phyloP scores from a whole-genome alignment of 1,140 invertebrate species.

The Doryteuthis pealeii region DNA sequence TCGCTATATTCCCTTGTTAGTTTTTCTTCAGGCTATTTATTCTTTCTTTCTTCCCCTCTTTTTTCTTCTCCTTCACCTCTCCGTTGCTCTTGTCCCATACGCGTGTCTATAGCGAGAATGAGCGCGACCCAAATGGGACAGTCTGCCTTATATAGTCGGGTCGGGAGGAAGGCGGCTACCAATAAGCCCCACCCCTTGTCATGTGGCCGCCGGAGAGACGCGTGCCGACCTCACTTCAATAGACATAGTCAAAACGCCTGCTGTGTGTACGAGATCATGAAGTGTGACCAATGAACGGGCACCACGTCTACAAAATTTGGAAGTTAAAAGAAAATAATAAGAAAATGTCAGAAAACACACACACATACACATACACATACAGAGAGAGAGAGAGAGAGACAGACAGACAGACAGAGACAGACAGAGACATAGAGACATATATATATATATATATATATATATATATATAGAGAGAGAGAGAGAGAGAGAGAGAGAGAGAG shows the following conservation, averaged over 20 bases:
- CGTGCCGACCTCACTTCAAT: background rate
- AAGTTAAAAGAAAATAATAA: background rate
- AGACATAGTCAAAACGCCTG: background rate
- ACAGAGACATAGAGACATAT: background rate
- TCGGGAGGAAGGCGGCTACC: background rate
- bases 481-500: too few relatives aligned
- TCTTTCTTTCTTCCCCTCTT: background rate
- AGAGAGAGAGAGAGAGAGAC: too few relatives aligned
- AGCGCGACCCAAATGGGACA: background rate
- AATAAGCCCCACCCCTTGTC: background rate
- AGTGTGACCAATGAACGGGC: conserved; percentile 5
- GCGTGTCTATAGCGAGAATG: background rate
- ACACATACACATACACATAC: too few relatives aligned
- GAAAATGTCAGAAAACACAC: too few relatives aligned
- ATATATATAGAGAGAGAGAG: too few relatives aligned
- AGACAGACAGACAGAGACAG: too few relatives aligned
- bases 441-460: background rate
- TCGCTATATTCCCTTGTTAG: too few relatives aligned
- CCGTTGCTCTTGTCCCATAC: background rate
- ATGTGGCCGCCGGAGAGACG: background rate
- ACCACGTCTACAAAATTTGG: background rate
- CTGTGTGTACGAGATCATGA: background rate
- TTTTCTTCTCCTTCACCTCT: background rate
- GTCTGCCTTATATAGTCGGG: background rate
- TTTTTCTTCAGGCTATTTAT: too few relatives aligned